A percentile compares a stretch with the other conserved stretches of the same genome.
Evolutionary conservation across 2,113 vertebrate species (phyloP).

Genomic region (human): DNA sequence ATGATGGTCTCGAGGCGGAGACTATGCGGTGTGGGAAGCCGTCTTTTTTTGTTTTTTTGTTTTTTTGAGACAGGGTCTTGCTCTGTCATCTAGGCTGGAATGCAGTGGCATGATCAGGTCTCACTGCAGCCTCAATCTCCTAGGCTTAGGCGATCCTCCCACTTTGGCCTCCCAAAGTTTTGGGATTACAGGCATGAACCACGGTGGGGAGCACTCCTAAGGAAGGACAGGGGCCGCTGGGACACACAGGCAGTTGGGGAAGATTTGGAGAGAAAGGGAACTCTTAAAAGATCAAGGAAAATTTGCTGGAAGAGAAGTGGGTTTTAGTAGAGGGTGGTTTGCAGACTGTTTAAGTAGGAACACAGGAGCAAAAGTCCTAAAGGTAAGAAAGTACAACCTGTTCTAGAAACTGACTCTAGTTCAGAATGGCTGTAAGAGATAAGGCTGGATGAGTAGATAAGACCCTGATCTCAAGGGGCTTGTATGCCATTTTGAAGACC

Average conservation of each 20-base stretch:
- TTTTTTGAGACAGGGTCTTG: no score
- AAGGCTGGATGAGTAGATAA: not conserved
- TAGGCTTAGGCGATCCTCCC: no score
- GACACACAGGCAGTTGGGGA: not conserved
- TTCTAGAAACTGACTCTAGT: not conserved
- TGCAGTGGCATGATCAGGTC: no score
- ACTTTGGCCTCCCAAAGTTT: no score
- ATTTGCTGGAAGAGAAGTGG: not conserved
- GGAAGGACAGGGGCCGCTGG: not conserved
- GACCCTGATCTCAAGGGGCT: not conserved
- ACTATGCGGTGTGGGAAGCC: not conserved
- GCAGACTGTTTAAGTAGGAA: not conserved
- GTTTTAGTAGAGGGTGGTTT: not conserved
- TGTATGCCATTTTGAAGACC: not conserved
- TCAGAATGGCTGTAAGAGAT: not conserved
- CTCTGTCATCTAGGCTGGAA: no score
- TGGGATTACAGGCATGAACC: no score
- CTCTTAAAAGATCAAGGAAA: not conserved
- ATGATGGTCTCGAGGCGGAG: not conserved
- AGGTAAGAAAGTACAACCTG: not conserved
- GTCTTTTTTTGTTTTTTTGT: no score
- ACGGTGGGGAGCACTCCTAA: not conserved
- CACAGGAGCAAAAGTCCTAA: not conserved
- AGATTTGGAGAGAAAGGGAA: not conserved
- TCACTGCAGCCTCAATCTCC: no score